Conservation (phyloP, 2,113 vertebrate genomes). For the Centropus bengalensis region DNA sequence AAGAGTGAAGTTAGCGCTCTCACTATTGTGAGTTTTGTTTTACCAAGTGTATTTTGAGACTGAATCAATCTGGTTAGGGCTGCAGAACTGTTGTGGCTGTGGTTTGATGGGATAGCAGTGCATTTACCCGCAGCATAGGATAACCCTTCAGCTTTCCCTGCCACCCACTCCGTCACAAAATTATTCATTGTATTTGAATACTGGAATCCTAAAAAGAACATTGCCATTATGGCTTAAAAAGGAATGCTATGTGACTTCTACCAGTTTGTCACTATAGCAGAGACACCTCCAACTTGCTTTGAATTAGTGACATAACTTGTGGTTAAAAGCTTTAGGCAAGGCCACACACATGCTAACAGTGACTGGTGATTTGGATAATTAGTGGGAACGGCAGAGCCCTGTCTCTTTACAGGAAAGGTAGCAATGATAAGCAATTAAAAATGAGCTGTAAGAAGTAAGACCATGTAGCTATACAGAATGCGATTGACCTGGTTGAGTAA, state of each 20-base stretch:
- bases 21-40: not conserved
- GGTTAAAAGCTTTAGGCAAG: conserved; percentile 76
- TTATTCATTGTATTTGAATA: conserved; percentile 12
- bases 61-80: accelerated
- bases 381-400: conserved; percentile 73
- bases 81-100: not conserved
- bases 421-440: conserved; percentile 79
- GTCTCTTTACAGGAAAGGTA: conserved; percentile 76
- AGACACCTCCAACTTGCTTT: conserved; percentile 65
- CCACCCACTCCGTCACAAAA: not conserved
- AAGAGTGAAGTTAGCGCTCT: not conserved
- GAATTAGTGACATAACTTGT: conserved; percentile 75
- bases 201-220: conserved; percentile 51
- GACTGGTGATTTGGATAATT: conserved; percentile 79
- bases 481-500: conserved; percentile 23
- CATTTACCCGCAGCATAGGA: not conserved
- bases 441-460: conserved; percentile 52
- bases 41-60: not conserved
- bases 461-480: not conserved
- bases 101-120: not conserved
- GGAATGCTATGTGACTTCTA: conserved; percentile 70
- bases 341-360: conserved; percentile 71
- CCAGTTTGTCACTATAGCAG: conserved; percentile 62
- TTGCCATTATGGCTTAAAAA: conserved; percentile 59
- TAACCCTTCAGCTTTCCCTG: not conserved